Conservation (phyloP, 2,113 vertebrate species). For the Tragelaphus strepsiceros region DNA sequence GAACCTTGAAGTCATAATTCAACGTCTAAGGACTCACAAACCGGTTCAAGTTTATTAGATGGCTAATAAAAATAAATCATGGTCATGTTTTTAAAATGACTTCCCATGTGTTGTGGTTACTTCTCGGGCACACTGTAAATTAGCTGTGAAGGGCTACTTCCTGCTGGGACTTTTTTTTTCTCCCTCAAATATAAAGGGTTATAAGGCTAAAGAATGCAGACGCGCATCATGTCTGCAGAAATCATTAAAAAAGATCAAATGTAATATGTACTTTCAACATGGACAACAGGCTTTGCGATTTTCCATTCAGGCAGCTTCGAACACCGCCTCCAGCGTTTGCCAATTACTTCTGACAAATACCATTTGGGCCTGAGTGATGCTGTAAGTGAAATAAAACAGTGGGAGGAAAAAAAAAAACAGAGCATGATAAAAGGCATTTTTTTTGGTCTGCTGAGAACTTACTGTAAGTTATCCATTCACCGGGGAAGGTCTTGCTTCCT, state of each 20-base stretch:
- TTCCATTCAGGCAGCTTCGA: slow-evolving; percentile 77
- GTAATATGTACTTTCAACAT: slow-evolving; percentile 79
- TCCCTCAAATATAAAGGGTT: slow-evolving; percentile 62
- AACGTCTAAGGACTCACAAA: slow-evolving; percentile 45
- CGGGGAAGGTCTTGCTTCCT: slow-evolving; percentile 70
- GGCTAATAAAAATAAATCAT: slow-evolving; percentile 70
- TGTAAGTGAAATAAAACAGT: slow-evolving; percentile 79
- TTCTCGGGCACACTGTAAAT: slow-evolving; percentile 68
- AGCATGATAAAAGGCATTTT: slow-evolving; percentile 81
- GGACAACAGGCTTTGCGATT: slow-evolving; percentile 79
- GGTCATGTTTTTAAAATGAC: slow-evolving; percentile 48
- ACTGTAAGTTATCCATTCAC: slow-evolving; percentile 72
- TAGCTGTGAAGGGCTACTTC: slow-evolving; percentile 71
- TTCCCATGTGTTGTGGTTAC: slow-evolving; percentile 58
- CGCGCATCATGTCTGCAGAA: slow-evolving; percentile 79
- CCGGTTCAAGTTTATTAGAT: slow-evolving; percentile 64
- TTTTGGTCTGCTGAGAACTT: slow-evolving; percentile 72
- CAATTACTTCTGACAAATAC: slow-evolving; percentile 81
- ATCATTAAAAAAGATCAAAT: slow-evolving; percentile 82
- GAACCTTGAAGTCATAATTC: slow-evolving; percentile 7
- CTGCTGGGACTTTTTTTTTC: slow-evolving; percentile 40
- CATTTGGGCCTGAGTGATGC: slow-evolving; percentile 81
- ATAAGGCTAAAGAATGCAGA: slow-evolving; percentile 79
- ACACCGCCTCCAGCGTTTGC: slow-evolving; percentile 76
- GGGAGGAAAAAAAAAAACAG: slow-evolving; percentile 58